Evolutionary conservation across 2,888 invertebrate genomes (phyloP), one percentile per base, ranked within the genome.

Genomic region (Entomobrya multifasciata): DNA sequence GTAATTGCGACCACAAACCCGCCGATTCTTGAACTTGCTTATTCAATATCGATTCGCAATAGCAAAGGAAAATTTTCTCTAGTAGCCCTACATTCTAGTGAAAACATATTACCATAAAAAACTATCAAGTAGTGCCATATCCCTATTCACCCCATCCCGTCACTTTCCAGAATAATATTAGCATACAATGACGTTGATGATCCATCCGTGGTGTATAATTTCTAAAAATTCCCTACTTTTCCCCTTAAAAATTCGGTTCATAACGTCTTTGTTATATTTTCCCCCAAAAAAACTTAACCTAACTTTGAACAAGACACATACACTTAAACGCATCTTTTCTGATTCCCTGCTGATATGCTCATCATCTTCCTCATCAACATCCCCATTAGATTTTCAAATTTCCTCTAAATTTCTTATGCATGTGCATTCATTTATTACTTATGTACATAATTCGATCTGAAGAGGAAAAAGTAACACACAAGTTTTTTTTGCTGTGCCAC

Each of bases 391-490:
- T 89, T 89, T 89, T 90, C 91, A 90, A 91, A 91, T 90, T 90
- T 87, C 86, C 87, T 85, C 87, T 86, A 86, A 90, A 89, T 91
- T 91, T 90, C 90, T 91, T 91, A 91, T 91, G 91, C 90, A 91
- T 91, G 91, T 91, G 91, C 91, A 91, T 91, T 91, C 90, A 90
- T 91, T 91, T 90, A 91, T 91, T 91, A 90, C 90, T 67, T 91
- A 91, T 91, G 91, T 91, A 91, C 91, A 91, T 91, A 90, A 90
- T 90, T 90, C 90, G 87, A 81, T 86, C 60, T 86, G 81, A 77
- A 81, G 81, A 76, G 81, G 77, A 77, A 70, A 81, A 44, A 52
- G 76, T 72, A 72, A 65, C 65, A 72, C 72, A 72, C 41, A 44
- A 44, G 47, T 72, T 72, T 72, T 49, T 72, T 36, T 65, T 65